Conservation (phyloP, 2,113 vertebrate species). For the Scopus umbretta region DNA sequence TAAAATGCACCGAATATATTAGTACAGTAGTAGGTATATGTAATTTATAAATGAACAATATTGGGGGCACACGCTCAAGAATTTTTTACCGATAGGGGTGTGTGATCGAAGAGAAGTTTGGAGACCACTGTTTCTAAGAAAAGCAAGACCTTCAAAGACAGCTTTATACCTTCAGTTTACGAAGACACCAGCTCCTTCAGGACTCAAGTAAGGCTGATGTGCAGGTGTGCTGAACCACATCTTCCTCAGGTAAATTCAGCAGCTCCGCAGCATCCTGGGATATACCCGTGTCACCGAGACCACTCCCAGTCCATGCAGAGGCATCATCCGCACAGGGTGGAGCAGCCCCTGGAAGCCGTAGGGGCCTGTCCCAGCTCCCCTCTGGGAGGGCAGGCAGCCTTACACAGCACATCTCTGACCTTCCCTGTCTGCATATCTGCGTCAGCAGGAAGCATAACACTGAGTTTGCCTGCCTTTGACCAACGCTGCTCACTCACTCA, state of each 20-base stretch:
- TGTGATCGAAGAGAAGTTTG: not conserved
- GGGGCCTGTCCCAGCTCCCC: not conserved
- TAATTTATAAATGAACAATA: not conserved
- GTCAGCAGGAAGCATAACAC: rapidly evolving
- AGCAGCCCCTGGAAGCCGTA: not conserved
- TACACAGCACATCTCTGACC: not conserved
- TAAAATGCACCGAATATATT: not conserved
- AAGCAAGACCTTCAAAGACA: not conserved
- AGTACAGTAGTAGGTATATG: not conserved
- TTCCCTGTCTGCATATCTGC: rapidly evolving
- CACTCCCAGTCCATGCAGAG: not conserved
- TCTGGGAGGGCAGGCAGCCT: not conserved
- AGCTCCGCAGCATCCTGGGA: not conserved
- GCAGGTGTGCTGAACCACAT: not conserved
- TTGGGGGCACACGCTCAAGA: not conserved
- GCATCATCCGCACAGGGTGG: too few relatives aligned
- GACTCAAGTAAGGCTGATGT: not conserved
- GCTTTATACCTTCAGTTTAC: not conserved
- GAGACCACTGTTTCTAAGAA: not conserved
- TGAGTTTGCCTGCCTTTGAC: rapidly evolving
- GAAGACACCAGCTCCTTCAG: not conserved
- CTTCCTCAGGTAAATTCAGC: not conserved
- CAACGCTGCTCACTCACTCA: not conserved
- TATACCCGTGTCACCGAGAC: rapidly evolving
- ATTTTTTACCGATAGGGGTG: too few relatives aligned